Evolutionary conservation across 35 echinoderm and acorn worm genomes (phyloP), one percentile per base, ranked within the genome.

Genomic region (Strongylocentrotus purpuratus): DNA sequence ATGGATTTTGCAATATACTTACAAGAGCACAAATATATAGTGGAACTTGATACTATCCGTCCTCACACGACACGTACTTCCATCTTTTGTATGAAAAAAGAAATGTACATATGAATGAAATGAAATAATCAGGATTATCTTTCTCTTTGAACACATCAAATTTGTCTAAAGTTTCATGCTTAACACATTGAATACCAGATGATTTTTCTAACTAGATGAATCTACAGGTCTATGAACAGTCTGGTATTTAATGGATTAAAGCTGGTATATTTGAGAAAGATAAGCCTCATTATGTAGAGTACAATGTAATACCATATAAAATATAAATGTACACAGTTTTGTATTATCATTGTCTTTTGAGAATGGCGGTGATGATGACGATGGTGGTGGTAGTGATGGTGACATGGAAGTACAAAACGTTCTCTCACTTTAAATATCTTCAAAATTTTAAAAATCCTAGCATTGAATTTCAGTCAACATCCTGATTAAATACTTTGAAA

Each of bases 231-330:
- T n/a, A 78, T 28, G 65, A 9, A 28, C 65, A 5, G 22, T 78
- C 65, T 78, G 65, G 65, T 78, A 78, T 78, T 78, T 22, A 78
- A 78, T 78, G 65, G 5, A 18, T 78, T 78, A 78, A 78, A n/a
- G 25, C 20, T 78, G 18, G 6, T 28, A 41, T 89, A 46, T 17
- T 12, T 9, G 45, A 89, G 87, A 89, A 89, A 89, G 45, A 89
- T 89, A 89, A 89, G 33, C 87, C 87, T 89, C 25, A 89, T 25
- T 18, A 78, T 7, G 65, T 31, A 78, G 65, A 89, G 87, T 89
- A 33, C 87, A 89, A 89, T 89, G 87, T 89, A 89, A 89, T 89
- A 89, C 87, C 87, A 89, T 89, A 89, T 89, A 89, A 89, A 89
- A 89, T 89, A 89, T 89, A 89, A 89, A 89, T 89, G 87, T 89